Evolutionary conservation across 2,797 vertebrate species (phyloP).

Genomic region (Prunella strophiata): DNA sequence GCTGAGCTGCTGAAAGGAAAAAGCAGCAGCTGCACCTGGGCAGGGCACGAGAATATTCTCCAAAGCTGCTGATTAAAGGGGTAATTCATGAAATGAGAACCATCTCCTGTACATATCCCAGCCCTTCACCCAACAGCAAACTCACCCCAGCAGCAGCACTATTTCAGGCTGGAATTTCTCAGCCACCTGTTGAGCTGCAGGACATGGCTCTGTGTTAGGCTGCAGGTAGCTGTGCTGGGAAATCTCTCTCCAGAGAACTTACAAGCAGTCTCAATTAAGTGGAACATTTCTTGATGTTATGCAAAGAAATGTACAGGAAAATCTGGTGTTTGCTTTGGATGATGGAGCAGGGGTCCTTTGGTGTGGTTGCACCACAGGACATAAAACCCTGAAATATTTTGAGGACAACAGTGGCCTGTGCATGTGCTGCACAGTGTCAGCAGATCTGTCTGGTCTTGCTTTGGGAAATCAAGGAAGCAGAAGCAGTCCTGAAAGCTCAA

Average conservation of each 20-base stretch:
- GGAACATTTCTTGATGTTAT: neutral
- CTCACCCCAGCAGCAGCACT: neutral
- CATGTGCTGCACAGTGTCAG: neutral
- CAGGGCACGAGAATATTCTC: neutral
- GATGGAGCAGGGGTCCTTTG: neutral
- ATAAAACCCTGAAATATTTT: neutral
- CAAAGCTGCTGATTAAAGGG: neutral
- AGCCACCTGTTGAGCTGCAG: neutral
- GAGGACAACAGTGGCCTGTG: fast-evolving
- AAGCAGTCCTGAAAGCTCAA: neutral
- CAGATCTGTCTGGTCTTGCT: neutral
- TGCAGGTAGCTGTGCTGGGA: neutral
- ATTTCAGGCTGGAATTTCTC: neutral
- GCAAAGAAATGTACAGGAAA: neutral
- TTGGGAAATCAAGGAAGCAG: neutral
- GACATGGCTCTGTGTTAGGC: neutral
- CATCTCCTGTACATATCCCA: neutral
- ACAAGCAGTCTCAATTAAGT: neutral
- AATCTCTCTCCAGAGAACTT: neutral
- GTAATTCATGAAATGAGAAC: neutral
- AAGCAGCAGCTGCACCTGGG: neutral
- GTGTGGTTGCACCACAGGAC: neutral
- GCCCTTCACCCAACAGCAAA: neutral
- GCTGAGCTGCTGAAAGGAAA: neutral
- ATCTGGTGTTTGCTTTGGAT: neutral